Percentiles rank a stretch among this genome's conserved stretches.
Evolutionary conservation across 2,888 invertebrate genomes (phyloP).

Genomic region (Cenopis cana): DNA sequence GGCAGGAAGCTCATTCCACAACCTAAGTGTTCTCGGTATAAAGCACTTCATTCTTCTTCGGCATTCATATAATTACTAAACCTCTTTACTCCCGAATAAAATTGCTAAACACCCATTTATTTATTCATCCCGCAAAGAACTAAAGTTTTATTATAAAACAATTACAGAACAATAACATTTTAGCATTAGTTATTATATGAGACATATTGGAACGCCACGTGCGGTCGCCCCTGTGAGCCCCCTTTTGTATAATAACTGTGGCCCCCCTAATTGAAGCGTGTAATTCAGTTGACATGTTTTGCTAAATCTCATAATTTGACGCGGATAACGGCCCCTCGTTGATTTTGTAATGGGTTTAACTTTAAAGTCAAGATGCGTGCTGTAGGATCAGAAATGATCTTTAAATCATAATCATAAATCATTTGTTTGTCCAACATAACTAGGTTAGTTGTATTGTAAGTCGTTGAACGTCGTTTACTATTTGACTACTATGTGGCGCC

Average conservation of each 20-base stretch:
- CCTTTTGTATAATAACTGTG: not conserved
- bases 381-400: not conserved
- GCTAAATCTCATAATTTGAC: slow-evolving; percentile 81
- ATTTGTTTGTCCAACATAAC: no score
- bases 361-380: slow-evolving; percentile 17
- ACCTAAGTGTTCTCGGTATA: no score
- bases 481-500: no score
- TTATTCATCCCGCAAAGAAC: slow-evolving; percentile 23
- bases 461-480: no score
- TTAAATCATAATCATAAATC: no score
- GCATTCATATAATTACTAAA: no score
- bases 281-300: slow-evolving; percentile 81
- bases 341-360: slow-evolving; percentile 41
- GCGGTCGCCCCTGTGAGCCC: slow-evolving; percentile 51
- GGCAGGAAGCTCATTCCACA: no score
- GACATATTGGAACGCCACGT: slow-evolving; percentile 78
- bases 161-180: slow-evolving; percentile 64
- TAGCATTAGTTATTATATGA: slow-evolving; percentile 75
- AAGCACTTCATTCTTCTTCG: no score
- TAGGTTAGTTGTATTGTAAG: no score
- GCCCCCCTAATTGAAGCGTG: slow-evolving; percentile 75
- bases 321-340: slow-evolving; percentile 60
- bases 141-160: slow-evolving; percentile 53
- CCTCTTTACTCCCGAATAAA: no score
- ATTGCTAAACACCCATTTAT: slow-evolving; percentile 9